Percentiles rank a stretch among this genome's conserved stretches.
Evolutionary conservation across 2,113 vertebrate genomes (phyloP).

Genomic region (Thalassoma bifasciatum): DNA sequence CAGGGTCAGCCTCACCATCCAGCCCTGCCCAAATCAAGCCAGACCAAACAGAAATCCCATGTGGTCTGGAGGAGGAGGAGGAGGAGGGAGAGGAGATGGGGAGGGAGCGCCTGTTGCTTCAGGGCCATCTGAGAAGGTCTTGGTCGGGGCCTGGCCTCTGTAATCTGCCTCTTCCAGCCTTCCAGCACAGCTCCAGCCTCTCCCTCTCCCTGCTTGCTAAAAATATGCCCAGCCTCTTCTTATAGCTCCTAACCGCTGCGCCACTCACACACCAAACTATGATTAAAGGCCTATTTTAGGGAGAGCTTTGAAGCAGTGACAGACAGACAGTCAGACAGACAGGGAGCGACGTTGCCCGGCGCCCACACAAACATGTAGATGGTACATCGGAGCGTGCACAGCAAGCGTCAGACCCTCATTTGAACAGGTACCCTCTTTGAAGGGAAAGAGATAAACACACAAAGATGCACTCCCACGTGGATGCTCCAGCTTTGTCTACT

Average conservation of each 20-base stretch:
- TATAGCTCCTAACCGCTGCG: conserved; percentile 80
- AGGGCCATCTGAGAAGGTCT: conserved; percentile 47
- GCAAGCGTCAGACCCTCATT: conserved; percentile 23
- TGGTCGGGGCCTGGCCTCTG: conserved; percentile 47
- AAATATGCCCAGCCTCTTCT: conserved; percentile 81
- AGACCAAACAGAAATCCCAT: conserved; percentile 20
- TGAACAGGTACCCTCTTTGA: conserved; percentile 63
- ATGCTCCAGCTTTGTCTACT: conserved; percentile 47
- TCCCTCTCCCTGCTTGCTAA: conserved; percentile 69
- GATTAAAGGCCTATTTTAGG: conserved; percentile 85
- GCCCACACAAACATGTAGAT: conserved; percentile 49
- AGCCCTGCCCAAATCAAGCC: conserved; percentile 6
- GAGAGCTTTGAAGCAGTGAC: conserved; percentile 77
- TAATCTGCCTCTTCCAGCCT: conserved; percentile 61
- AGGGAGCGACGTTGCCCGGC: conserved; percentile 28
- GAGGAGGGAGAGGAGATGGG: neutral
- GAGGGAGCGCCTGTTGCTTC: conserved; percentile 35
- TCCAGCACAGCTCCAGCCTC: conserved; percentile 50
- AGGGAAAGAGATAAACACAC: conserved; percentile 22
- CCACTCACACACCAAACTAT: conserved; percentile 79
- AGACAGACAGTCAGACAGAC: conserved; percentile 46
- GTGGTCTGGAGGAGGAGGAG: conserved; percentile 6
- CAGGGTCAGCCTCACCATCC: conserved; percentile 17
- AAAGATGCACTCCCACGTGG: conserved; percentile 47
- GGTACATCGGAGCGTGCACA: conserved; percentile 2